Evolutionary conservation across 2,113 vertebrate species (phyloP), one percentile per base, ranked within the genome.

Genomic region (Paramisgurnus dabryanus): DNA sequence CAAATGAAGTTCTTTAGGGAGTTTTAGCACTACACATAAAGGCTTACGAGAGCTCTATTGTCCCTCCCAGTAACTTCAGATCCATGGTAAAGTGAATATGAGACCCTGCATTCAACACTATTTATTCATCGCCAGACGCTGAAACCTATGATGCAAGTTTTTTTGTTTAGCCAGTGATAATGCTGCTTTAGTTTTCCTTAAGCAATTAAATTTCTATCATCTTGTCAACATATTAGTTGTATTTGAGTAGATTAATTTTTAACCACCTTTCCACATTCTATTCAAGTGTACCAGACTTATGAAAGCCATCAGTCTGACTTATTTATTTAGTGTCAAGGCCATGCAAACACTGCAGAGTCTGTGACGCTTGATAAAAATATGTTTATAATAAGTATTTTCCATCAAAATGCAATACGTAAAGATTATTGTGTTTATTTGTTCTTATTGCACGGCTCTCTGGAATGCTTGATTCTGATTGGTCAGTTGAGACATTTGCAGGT

Each of bases 51-150:
- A 72, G 40, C 57, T 45, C 40, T 22, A 64, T 75, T 75, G 72
- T 75, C 7, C 47, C 41, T 63, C 7, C n/a, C 13, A 55, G 53
- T 73, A 60, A 73, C 70, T 75, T 47, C 72, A 75, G 40, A 63
- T 17, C 18, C 43, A 49, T 45, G 43, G 41, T 27, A 63, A 74
- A 49, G 43, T 63, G 57, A 75, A 75, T 49, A 63, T 63, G 57
- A 75, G 58, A 57, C 40, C 11, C 17, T 47, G 58, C 43, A 34
- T 75, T 75, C 18, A 75, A 63, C 13, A 75, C 41, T 12, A 34
- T 61, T 60, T 34, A 63, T 63, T 61, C 71, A 61, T 45, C 55
- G 27, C 40, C 40, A 45, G 11, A 15, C n/a, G 7, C 57, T 74
- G 55, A 43, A 74, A 45, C 17, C 39, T 27, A 15, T 43, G 11